phyloP scores from a whole-genome alignment of 92 coral and sea anemone genomes.

The Blastomussa wellsi region DNA sequence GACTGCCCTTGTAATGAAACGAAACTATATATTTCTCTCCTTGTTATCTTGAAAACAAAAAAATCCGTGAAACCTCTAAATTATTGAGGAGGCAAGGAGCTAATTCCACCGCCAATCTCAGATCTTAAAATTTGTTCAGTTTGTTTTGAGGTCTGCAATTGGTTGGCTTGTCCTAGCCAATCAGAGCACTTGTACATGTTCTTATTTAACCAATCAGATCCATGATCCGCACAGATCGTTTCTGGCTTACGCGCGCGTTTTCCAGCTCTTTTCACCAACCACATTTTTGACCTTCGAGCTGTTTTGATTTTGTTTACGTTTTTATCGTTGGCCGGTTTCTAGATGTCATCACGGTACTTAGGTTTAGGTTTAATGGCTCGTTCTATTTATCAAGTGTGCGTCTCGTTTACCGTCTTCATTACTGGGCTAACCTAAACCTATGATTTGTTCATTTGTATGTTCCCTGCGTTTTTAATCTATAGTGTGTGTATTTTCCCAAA shows the following conservation, averaged over 20 bases:
- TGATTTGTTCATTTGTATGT: background rate
- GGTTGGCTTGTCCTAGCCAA: background rate
- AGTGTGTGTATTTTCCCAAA: background rate
- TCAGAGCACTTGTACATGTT: background rate
- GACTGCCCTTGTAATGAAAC: background rate
- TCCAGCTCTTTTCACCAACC: background rate
- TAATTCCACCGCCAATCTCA: background rate
- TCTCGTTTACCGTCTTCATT: background rate
- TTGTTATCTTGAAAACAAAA: background rate
- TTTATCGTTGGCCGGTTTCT: background rate
- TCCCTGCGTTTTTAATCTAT: background rate
- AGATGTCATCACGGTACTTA: background rate
- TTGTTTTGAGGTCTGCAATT: background rate
- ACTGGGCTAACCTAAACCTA: no score
- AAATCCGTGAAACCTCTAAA: background rate
- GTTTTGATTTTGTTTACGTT: background rate
- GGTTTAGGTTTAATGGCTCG: background rate
- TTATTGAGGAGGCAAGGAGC: background rate
- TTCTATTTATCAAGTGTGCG: background rate
- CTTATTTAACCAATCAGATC: background rate
- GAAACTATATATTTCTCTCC: background rate
- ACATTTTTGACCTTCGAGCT: background rate
- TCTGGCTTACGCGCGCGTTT: background rate
- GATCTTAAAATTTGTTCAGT: background rate
- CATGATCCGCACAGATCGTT: background rate